Evolutionary conservation across 2,888 invertebrate genomes (phyloP).

Genomic region (Nebria salina): DNA sequence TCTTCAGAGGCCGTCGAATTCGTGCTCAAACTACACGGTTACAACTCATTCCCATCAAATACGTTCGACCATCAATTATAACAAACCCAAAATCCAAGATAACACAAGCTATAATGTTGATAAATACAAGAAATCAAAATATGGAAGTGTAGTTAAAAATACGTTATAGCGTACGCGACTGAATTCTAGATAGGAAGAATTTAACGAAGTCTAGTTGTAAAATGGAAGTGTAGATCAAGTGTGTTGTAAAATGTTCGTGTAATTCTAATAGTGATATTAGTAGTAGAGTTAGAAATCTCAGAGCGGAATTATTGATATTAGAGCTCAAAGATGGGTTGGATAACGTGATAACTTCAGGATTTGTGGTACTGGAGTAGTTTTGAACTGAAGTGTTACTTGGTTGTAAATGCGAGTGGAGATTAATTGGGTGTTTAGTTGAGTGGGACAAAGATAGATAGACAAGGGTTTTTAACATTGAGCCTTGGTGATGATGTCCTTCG

Average conservation of each 20-base stretch:
- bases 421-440: not conserved
- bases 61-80: not conserved
- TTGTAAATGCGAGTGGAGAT: not conserved
- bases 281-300: not conserved
- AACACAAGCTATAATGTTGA: not conserved
- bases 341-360: slow-evolving; percentile 6
- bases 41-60: not conserved
- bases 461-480: not conserved
- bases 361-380: not conserved
- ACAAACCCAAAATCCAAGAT: not conserved
- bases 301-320: not conserved
- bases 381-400: not conserved
- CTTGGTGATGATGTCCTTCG: slow-evolving; percentile 64
- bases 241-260: not conserved
- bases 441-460: not conserved
- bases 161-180: not conserved
- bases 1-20: slow-evolving; percentile 53
- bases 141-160: slow-evolving; percentile 11
- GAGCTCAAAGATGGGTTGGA: slow-evolving; percentile 17
- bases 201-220: not conserved
- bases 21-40: slow-evolving; percentile 4
- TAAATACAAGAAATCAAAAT: not conserved
- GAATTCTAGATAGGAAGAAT: no score
- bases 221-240: not conserved
- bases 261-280: not conserved